phyloP scores from a whole-genome alignment of 2,113 vertebrate genomes.

The Embiotoca jacksoni region DNA sequence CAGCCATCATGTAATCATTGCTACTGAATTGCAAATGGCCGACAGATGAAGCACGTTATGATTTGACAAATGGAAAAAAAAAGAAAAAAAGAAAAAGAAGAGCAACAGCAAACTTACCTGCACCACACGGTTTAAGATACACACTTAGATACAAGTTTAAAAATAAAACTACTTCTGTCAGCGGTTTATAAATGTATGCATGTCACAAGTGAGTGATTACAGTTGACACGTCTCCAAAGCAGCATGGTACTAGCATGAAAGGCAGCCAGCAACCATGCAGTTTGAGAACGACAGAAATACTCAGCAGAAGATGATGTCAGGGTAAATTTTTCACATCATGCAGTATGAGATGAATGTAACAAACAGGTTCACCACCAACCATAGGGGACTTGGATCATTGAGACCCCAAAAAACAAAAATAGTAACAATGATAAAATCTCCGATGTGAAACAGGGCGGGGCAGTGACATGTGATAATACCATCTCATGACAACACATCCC shows the following conservation, averaged over 20 bases:
- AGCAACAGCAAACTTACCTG: conserved; percentile 65
- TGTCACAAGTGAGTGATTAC: conserved; percentile 56
- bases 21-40: conserved; percentile 35
- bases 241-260: conserved; percentile 60
- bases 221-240: conserved; percentile 52
- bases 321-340: conserved; percentile 77
- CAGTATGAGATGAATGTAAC: conserved; percentile 88
- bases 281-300: conserved; percentile 75
- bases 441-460: conserved; percentile 29
- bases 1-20: conserved; percentile 35
- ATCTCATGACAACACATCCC: conserved; percentile 72
- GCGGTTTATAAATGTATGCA: conserved; percentile 4
- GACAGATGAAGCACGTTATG: conserved; percentile 12
- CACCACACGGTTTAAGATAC: neutral
- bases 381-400: conserved; percentile 54
- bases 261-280: conserved; percentile 68
- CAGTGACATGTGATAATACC: conserved; percentile 54
- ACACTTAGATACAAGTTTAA: conserved; percentile 24
- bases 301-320: conserved; percentile 58
- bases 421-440: no score
- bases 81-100: neutral
- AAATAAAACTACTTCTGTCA: conserved; percentile 33
- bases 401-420: conserved; percentile 39
- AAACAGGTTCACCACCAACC: conserved; percentile 83
- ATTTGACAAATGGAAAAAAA: conserved; percentile 1